Evolutionary conservation across 1,140 invertebrate species (phyloP), one percentile per base, ranked within the genome.

Genomic region (Tachypleus tridentatus): DNA sequence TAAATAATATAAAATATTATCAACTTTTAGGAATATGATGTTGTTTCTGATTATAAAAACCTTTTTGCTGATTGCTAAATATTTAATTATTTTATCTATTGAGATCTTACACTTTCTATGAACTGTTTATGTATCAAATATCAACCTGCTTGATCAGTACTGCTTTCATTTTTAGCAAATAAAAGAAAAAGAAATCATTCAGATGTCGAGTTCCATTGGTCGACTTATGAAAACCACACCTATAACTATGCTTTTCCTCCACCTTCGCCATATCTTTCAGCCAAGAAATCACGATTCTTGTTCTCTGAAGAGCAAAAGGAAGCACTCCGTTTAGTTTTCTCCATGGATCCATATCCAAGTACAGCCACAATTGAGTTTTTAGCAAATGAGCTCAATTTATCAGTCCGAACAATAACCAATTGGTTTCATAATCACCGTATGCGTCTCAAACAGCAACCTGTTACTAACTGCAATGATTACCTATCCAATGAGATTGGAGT

Each of bases 361-460:
- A 87, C 95, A 67, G 86, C 87, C 4, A 95, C 93, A 48, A 97
- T 98, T 56, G 96, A 98, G 76, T 94, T 94, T 71, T 80, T 99
- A 60, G 93, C 93, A 7, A 83, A 85, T 29, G 93, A 97, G 76
- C 79, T 99, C 5, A 88, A 85, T 9, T 79, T 99, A n/a, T 92
- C 93, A 3, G 88, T 93, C 8, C 83, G 95, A 69, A 98, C 95
- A 54, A 97, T 99, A 66, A 95, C 92, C 11, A 98, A 99, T 76
- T 99, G 96, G 96, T 98, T 98, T 82, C 96, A 98, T 79, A 99
- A 98, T 77, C 94, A 99, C 78, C 85, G 96, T 64, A 99, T 98
- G 92, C 84, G 97, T 62, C 82, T 98, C 73, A 99, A 99, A 77
- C 92, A 95, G 74, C 81, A 84, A 29, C 29, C 29, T 56, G 87